A percentile compares a stretch with the other conserved stretches of the same genome.
These are phyloP conservation scores for Sakesphorus luctuosus DNA, from an alignment of 2,113 vertebrate species.

Conservation along the genomic window DNA sequence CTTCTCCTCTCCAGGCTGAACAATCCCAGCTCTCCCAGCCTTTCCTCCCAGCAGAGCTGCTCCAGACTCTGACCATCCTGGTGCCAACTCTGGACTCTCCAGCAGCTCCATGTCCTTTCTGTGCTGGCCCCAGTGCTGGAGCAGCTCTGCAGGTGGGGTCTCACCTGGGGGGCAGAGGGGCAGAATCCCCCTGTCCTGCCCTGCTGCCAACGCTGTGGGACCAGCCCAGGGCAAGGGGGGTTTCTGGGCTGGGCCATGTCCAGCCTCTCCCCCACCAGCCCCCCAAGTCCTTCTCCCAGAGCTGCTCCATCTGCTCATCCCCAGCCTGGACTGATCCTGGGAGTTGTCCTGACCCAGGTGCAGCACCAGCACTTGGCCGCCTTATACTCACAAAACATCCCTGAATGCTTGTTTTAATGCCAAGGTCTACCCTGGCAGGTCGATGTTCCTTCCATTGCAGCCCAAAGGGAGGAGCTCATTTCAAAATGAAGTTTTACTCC, in stretches of 20 bases:
- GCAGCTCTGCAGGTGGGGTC: neutral
- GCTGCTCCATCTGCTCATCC: neutral
- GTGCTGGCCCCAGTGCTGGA: neutral
- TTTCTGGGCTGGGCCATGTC: neutral
- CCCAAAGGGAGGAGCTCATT: neutral
- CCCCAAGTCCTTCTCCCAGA: neutral
- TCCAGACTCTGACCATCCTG: neutral
- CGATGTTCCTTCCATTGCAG: neutral
- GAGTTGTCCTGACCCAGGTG: rapidly evolving
- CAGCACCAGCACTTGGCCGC: neutral
- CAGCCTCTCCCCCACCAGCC: neutral
- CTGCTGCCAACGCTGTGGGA: neutral
- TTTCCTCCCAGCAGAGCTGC: neutral
- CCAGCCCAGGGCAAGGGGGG: neutral
- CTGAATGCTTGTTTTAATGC: neutral
- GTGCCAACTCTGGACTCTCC: neutral
- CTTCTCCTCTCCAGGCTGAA: neutral
- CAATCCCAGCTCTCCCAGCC: neutral
- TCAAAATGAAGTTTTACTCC: neutral
- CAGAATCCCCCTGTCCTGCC: neutral
- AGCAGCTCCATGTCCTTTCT: neutral
- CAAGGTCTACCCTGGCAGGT: neutral
- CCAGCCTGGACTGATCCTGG: neutral
- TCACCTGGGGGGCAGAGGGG: neutral
- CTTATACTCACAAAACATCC: neutral